Base-by-base conservation (phyloP, 2,797 vertebrate species). In the Cetoscarus ocellatus region DNA sequence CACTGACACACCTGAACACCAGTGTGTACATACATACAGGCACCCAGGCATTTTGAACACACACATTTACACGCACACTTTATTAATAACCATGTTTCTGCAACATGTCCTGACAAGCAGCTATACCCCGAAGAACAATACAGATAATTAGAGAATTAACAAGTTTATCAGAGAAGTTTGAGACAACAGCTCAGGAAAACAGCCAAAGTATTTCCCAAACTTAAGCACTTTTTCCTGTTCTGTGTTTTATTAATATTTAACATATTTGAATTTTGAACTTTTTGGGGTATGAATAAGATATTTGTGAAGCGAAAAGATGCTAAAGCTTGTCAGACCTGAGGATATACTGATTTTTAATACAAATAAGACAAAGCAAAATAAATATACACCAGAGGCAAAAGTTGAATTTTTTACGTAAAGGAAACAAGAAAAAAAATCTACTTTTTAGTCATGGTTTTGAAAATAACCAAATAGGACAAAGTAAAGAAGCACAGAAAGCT, bases 51-150 rank as follows among this genome's bases (percentile, higher is more conserved):
- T 52, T 44, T 39, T 39, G 9, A 45, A 54, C 40, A 35, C 57
- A 42, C 44, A 67, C 40, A 48, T 19, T 34, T 19, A 19, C n/a
- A 62, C 12, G 17, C 3, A 45, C 17, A 40, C 44, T 62, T 77
- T 67, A 78, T 77, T 79, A 79, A 80, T 67, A 78, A 64, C 61
- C 14, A 39, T 43, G 55, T 57, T 73, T 54, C 17, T 42, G 62
- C 51, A 74, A 69, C 53, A 69, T 54, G 56, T 70, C 34, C 57
- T 62, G 48, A 73, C 57, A 75, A 62, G 53, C 48, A 59, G 53
- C 42, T 40, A 34, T 13, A 42, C 7, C 4, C 11, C 43, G 39
- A 61, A 50, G 34, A 4, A 65, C 9, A 62, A 38, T 10, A 34
- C 8, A 49, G 67, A 71, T 43, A 44, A 62, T 67, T 39, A 36